These are phyloP conservation scores for Eupristina koningsbergeri DNA, from an alignment of 1,140 invertebrate species.

Conservation along the genomic window DNA sequence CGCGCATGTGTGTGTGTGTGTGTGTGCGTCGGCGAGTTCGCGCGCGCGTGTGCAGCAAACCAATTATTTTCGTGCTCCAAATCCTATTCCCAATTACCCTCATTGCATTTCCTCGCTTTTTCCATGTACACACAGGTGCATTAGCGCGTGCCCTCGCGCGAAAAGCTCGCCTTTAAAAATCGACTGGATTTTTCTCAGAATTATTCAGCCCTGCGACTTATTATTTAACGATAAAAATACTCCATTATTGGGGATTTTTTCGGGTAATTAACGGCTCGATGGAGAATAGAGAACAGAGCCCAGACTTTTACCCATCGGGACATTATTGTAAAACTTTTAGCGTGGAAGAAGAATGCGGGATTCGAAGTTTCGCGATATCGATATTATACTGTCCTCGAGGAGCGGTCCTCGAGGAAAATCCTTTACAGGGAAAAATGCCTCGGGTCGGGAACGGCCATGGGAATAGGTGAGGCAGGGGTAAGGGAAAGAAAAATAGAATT, in stretches of 20 bases:
- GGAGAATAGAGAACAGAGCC: too few relatives aligned
- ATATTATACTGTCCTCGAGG: neutral
- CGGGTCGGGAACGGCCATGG: neutral
- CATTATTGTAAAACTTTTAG: neutral
- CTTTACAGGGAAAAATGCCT: neutral
- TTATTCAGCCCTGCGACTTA: neutral
- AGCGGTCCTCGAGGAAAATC: neutral
- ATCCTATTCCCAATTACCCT: constrained; percentile 66
- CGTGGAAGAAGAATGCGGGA: neutral
- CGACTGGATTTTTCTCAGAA: neutral
- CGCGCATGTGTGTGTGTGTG: too few relatives aligned
- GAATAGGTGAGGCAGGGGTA: neutral
- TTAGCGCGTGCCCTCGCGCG: neutral
- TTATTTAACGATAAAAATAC: neutral
- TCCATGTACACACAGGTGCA: neutral
- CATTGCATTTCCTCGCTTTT: neutral
- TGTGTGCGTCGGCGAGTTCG: constrained; percentile 16
- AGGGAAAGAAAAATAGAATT: constrained; percentile 49
- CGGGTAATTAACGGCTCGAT: too few relatives aligned
- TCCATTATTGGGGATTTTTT: neutral
- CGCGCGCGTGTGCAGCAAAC: constrained; percentile 57
- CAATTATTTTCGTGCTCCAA: constrained; percentile 71
- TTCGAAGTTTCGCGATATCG: constrained; percentile 3
- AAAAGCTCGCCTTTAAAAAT: constrained; percentile 13
- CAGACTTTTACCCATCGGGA: neutral